Evolutionary conservation across 2,888 invertebrate species (phyloP).

Genomic region (Argyra leucocephala): DNA sequence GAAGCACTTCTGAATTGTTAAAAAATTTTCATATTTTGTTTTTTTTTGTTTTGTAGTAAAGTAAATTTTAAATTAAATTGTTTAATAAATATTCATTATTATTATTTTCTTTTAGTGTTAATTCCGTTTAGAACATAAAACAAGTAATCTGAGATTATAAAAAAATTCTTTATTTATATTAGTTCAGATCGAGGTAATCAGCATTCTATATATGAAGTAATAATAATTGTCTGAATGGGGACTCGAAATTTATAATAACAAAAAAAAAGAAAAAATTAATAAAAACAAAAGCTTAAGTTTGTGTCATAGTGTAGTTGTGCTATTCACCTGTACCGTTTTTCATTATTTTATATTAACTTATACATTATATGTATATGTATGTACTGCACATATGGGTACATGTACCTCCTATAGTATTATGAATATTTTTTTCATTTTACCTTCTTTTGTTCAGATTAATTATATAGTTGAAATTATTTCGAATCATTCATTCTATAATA

Average conservation of each 20-base stretch:
- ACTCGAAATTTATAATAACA: neutral
- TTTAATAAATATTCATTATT: neutral
- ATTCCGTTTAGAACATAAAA: slow-evolving; percentile 35
- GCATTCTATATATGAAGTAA: slow-evolving; percentile 24
- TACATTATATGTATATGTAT: neutral
- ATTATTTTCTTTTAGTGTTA: slow-evolving; percentile 12
- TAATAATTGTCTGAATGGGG: neutral
- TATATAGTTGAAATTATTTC: too few relatives aligned
- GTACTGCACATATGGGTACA: neutral
- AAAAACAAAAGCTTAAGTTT: neutral
- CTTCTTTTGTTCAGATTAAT: too few relatives aligned
- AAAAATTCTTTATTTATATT: slow-evolving; percentile 42
- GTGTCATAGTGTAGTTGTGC: too few relatives aligned
- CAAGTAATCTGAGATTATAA: slow-evolving; percentile 34
- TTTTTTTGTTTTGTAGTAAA: neutral
- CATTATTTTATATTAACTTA: neutral
- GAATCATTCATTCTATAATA: too few relatives aligned
- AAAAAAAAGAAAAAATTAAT: neutral
- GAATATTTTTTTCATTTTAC: too few relatives aligned
- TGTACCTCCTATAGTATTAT: neutral
- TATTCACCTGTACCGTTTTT: too few relatives aligned
- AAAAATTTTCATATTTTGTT: neutral
- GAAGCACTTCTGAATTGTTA: too few relatives aligned
- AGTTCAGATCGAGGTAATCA: slow-evolving; percentile 41
- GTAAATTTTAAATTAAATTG: neutral